Evolutionary conservation across 1,140 invertebrate genomes (phyloP).

Genomic region (Apis dorsata): DNA sequence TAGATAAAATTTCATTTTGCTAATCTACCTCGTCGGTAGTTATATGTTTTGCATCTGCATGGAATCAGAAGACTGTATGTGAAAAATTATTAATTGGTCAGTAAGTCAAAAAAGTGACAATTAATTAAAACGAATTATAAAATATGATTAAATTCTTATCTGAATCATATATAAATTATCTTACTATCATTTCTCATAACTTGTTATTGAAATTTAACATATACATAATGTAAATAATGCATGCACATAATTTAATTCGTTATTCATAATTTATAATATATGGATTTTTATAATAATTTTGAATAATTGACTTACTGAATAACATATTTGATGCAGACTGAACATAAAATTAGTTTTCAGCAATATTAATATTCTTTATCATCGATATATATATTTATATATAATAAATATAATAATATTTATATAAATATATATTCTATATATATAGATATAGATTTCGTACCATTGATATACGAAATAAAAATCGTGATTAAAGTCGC

Average conservation of each 20-base stretch:
- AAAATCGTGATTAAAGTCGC: constrained; percentile 21
- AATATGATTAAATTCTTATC: background rate
- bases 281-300: background rate
- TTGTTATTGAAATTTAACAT: background rate
- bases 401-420: no score
- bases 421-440: no score
- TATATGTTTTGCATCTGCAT: constrained; percentile 27
- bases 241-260: constrained; percentile 6
- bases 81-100: constrained; percentile 22
- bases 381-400: background rate
- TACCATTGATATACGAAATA: constrained; percentile 14
- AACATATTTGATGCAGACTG: constrained; percentile 30
- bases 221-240: constrained; percentile 6
- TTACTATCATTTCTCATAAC: background rate
- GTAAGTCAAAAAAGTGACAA: constrained; percentile 28
- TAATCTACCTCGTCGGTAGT: constrained; percentile 55
- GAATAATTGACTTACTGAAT: constrained; percentile 21
- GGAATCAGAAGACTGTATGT: constrained; percentile 21
- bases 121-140: background rate
- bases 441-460: constrained; percentile 19
- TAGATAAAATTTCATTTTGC: constrained; percentile 44
- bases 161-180: no score
- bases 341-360: constrained; percentile 31
- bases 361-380: constrained; percentile 18
- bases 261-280: constrained; percentile 10